These are phyloP conservation scores for Mactra quadrangularis DNA, from an alignment of 1,140 invertebrate genomes.

Conservation along the genomic window DNA sequence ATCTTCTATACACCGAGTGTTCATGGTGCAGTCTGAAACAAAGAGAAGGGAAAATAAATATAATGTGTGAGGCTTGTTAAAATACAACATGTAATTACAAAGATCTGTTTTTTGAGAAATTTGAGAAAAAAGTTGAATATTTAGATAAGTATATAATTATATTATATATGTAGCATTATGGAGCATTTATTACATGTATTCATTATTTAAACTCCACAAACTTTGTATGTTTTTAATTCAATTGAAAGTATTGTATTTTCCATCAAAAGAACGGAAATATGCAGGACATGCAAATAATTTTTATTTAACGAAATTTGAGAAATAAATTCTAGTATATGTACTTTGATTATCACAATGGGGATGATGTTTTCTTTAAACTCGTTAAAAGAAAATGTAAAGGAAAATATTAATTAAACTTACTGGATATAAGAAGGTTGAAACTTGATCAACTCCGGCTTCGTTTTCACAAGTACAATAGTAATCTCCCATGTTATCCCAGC, in stretches of 20 bases:
- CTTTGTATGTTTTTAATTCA: too few relatives aligned
- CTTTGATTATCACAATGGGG: too few relatives aligned
- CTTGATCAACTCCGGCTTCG: slow-evolving; percentile 86
- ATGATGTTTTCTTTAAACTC: too few relatives aligned
- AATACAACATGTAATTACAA: not conserved
- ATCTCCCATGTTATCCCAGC: slow-evolving; percentile 91
- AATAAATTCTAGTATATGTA: too few relatives aligned
- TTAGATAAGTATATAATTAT: not conserved
- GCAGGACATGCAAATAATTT: too few relatives aligned
- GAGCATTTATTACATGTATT: not conserved
- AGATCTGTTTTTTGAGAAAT: too few relatives aligned
- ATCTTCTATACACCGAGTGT: not conserved
- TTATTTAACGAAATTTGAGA: too few relatives aligned
- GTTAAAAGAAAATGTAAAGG: too few relatives aligned
- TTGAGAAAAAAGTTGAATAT: too few relatives aligned
- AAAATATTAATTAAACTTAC: slow-evolving; percentile 79
- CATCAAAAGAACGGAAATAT: too few relatives aligned
- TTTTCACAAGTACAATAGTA: slow-evolving; percentile 91
- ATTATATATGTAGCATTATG: not conserved
- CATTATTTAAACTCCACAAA: not conserved
- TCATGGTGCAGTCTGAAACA: slow-evolving; percentile 26
- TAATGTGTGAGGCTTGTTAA: not conserved
- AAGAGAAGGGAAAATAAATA: not conserved
- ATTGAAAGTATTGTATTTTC: too few relatives aligned
- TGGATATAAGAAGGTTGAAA: slow-evolving; percentile 91